phyloP scores from a whole-genome alignment of 2,113 vertebrate species.

The Callospermophilus lateralis region DNA sequence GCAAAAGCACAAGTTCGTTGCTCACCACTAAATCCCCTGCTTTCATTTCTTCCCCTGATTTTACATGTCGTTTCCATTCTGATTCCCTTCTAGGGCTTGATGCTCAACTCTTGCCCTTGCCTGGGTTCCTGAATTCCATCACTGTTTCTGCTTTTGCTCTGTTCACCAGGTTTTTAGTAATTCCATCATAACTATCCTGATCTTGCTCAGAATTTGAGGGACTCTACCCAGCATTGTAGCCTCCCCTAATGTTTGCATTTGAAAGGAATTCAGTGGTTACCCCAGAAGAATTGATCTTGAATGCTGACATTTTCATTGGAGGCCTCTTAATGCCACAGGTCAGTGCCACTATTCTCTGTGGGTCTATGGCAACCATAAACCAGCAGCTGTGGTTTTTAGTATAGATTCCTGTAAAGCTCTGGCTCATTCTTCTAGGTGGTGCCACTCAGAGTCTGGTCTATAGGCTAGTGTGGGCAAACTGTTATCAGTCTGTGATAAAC shows the following conservation, averaged over 20 bases:
- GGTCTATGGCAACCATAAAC: neutral
- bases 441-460: neutral
- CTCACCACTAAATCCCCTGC: neutral
- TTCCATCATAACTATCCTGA: neutral
- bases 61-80: neutral
- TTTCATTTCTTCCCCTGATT: conserved; percentile 23
- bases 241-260: neutral
- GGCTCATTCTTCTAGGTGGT: neutral
- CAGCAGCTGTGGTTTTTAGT: neutral
- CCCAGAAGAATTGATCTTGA: neutral
- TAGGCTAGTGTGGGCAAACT: neutral
- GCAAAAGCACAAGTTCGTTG: neutral
- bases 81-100: conserved; percentile 22
- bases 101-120: neutral
- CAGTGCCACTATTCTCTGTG: neutral
- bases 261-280: neutral
- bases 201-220: neutral
- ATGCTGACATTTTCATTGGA: neutral
- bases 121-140: neutral
- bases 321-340: neutral
- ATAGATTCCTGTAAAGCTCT: conserved; percentile 3
- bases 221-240: neutral
- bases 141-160: neutral
- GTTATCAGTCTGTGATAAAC: neutral
- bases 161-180: neutral